These are phyloP conservation scores for Darevskia mixta DNA, from an alignment of 2,797 vertebrate genomes.

Conservation along the genomic window DNA sequence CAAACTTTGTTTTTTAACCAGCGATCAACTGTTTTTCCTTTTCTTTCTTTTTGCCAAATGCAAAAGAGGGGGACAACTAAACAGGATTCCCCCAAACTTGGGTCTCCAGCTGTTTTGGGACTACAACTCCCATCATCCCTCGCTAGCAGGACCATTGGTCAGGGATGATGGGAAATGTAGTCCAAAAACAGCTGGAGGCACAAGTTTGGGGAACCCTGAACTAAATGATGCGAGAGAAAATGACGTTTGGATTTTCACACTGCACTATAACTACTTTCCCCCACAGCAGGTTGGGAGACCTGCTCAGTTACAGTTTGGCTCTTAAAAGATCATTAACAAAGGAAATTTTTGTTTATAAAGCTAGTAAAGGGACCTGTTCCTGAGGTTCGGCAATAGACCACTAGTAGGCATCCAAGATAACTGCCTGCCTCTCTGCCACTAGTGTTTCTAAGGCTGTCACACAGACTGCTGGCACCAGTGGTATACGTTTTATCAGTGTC, in stretches of 20 bases:
- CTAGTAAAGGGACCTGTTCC: too few relatives aligned
- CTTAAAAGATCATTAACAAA: neutral
- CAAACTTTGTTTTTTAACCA: conserved; percentile 12
- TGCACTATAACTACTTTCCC: neutral
- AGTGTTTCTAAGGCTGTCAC: neutral
- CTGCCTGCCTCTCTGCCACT: neutral
- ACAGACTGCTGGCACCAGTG: neutral
- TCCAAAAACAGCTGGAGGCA: too few relatives aligned
- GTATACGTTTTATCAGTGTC: neutral
- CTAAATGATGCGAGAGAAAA: neutral
- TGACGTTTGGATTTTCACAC: rapidly evolving
- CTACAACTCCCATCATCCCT: too few relatives aligned
- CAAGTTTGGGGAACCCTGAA: too few relatives aligned
- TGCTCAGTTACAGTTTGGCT: neutral
- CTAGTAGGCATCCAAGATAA: neutral
- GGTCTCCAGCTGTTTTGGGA: too few relatives aligned
- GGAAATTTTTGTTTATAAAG: neutral
- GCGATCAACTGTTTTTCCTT: neutral
- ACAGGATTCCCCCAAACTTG: too few relatives aligned
- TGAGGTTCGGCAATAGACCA: too few relatives aligned
- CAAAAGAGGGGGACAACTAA: neutral
- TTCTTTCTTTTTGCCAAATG: neutral
- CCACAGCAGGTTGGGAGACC: neutral
- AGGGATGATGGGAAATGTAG: too few relatives aligned
- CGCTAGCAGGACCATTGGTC: too few relatives aligned